Evolutionary conservation across 1,140 invertebrate genomes (phyloP), one percentile per base, ranked within the genome.

Genomic region (Brachionus calyciflorus): DNA sequence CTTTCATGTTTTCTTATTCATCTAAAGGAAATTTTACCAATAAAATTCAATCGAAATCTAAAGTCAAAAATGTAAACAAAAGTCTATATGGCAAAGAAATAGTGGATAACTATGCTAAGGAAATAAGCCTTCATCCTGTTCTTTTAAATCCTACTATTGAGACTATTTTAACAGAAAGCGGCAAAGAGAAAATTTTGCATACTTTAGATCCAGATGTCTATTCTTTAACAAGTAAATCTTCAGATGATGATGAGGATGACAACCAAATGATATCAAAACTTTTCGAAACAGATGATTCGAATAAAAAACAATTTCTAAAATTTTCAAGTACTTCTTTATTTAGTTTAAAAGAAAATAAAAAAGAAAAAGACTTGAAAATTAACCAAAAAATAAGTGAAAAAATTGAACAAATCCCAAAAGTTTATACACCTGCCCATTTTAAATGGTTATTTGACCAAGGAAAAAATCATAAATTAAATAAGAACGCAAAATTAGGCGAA

Each of bases 221-320:
- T 65, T 44, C 12, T 21, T 19, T n/a, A 17, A 44, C 41, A 24
- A 21, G 12, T 12, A 65, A 44, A 14, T 19, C n/a, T 5, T 24
- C 21, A 24, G 17, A 65, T 21, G 60, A 65, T 10, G 40, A 65
- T n/a, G 60, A 65, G 14, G 60, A 65, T 44, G 60, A 65, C 24
- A 65, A 65, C 44, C 19, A 65, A 65, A 65, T 65, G 3, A 44
- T 65, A 21, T 44, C 60, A 14, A 41, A 65, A 44, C 17, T 65
- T 6, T 65, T 65, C 44, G 60, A 65, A n/a, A 12, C 33, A 44
- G 26, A 44, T 65, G 21, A 14, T 44, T 4, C 9, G 4, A 19
- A 33, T 19, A 37, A 24, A 26, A 60, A 30, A 2, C 30, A 5
- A 19, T 17, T 17, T 17, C 28, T 37, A 60, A 19, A 17, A 37